phyloP scores from a whole-genome alignment of 2,888 invertebrate species.

The Nebria salina region DNA sequence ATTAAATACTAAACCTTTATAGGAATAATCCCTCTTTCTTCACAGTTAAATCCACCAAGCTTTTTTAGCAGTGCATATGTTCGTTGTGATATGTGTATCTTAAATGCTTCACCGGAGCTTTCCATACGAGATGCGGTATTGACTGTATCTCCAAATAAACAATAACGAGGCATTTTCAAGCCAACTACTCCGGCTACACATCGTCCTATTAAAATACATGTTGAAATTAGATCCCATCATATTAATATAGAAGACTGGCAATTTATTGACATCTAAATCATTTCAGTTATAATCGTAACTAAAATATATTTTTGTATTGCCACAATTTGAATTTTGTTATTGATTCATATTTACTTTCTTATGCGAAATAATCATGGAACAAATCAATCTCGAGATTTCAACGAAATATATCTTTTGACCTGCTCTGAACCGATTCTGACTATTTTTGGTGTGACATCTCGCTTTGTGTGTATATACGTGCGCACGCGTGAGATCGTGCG shows the following conservation, averaged over 20 bases:
- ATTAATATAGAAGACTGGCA: background rate
- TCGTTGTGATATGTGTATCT: conserved; percentile 79
- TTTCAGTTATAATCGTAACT: no score
- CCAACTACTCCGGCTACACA: conserved; percentile 88
- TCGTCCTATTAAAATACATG: conserved; percentile 64
- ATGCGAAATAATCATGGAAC: no score
- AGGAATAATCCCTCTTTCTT: conserved; percentile 76
- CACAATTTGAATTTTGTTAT: no score
- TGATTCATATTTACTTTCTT: no score
- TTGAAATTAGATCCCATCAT: background rate
- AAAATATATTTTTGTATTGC: no score
- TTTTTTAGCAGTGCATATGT: conserved; percentile 74
- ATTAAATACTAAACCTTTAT: conserved; percentile 70
- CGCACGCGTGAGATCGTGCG: no score
- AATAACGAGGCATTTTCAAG: conserved; percentile 84
- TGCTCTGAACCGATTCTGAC: no score
- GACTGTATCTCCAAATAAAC: conserved; percentile 85
- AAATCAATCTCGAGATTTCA: no score
- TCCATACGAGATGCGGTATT: conserved; percentile 86
- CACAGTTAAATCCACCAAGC: conserved; percentile 77
- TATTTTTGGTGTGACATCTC: no score
- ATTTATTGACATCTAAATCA: background rate
- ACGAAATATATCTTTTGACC: no score
- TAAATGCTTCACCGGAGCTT: conserved; percentile 77
- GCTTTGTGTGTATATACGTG: no score